Base-by-base conservation (phyloP, 23 tunicate species). In the Halocynthia aurantium region DNA sequence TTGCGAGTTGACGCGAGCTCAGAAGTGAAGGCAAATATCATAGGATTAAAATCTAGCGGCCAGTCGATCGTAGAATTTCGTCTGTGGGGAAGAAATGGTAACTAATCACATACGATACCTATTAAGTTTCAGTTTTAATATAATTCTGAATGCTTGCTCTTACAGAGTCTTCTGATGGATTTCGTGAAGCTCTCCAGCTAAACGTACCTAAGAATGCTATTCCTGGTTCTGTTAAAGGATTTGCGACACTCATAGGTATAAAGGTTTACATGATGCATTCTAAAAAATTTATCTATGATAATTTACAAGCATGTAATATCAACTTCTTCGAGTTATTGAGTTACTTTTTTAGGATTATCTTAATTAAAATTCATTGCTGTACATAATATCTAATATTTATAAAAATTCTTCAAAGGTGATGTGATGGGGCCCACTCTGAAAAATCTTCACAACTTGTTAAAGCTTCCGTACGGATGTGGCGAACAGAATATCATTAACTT, bases 381-480 rank as follows among this genome's bases (percentile, higher is more conserved):
- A 31, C 44, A 31, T 31, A 31, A 31, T 31, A 31, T 31, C 4
- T 31, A 31, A 31, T 31, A 1, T 31, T 31, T 31, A 4, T 19
- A 60, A 13, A 62, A 20, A 18, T 12, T 19, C 18, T 51, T 44
- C 6, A 4, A 77, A 87, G 99, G 96, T 67, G 99, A 95, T 71
- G 95, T 95, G 9, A 95, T 95, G 99, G 99, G 99, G 0, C 99
- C 99, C 21, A 95, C 99, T 8, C 70, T 95, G 70, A 95, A 81
- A 56, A 95, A 95, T 52, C 72, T 95, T 60, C 85, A 95, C 87
- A 89, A 89, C 75, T 63, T 95, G 13, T 81, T 95, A 0, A 82
- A 83, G 22, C 85, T 95, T 40, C 99, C 99, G 0, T 89, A 76
- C 73, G 99, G 99, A 18, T 95, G 99, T 77, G 99, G 99, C 40